Evolutionary conservation across 2,888 invertebrate genomes (phyloP), one percentile per base, ranked within the genome.

Genomic region (Heliconius ethilla): DNA sequence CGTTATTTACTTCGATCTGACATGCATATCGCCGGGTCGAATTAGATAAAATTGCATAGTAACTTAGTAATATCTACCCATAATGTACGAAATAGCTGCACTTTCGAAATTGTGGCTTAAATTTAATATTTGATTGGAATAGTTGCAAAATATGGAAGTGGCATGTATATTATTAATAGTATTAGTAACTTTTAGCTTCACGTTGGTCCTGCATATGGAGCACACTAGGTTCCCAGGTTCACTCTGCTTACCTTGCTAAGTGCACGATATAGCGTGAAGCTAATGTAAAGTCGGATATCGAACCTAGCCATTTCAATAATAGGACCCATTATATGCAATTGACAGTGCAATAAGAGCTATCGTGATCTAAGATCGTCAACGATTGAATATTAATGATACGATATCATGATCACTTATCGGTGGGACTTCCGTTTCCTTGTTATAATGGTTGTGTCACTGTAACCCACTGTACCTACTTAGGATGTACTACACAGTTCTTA

Each of bases 11-110:
- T 37, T 11, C 74, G 27, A 40, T 25, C 62, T 37, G 74, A 63
- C 74, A 74, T 74, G 74, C 74, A 74, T 74, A 74, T 40, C 18
- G 63, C 22, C 40, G 25, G 62, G 37, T 63, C 40, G 27, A 74
- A 74, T 74, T 74, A 74, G 59, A 74, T 74, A 63, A 74, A 72
- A 74, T 74, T 74, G 63, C 37, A 74, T 59, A 62, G 25, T 25
- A 59, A 63, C 37, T 72, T 55, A n/a, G 25, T 45, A 18, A 63
- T 18, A 33, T 51, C 51, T 22, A 22, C 22, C 7, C 22, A 33
- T 22, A 29, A 55, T 70, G 18, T 51, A 3, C 11, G 18, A 70
- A 51, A 70, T 66, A 33, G 22, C 33, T 67, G 67, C 25, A 67
- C 40, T 67, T 67, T 67, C 13, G 1, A 11, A 67, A 67, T 67